Evolutionary conservation across 2,888 invertebrate species (phyloP).

Genomic region (Drosophila maculinotata): DNA sequence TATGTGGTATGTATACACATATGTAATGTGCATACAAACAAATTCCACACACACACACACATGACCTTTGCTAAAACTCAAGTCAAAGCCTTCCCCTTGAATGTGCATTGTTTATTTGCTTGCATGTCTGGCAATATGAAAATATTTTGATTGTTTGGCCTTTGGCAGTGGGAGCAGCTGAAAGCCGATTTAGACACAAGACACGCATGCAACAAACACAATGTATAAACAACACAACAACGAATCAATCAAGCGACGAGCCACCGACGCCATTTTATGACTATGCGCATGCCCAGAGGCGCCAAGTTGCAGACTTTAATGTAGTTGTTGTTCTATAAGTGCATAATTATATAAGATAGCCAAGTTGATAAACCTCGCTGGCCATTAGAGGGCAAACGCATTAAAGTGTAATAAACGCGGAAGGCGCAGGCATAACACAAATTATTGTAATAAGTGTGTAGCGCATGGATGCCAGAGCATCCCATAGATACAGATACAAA

Average conservation of each 20-base stretch:
- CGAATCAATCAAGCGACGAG: conserved; percentile 56
- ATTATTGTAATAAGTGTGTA: conserved; percentile 47
- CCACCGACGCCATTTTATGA: conserved; percentile 28
- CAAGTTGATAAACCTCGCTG: conserved; percentile 45
- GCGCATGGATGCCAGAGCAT: conserved; percentile 24
- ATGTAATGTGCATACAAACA: conserved; percentile 19
- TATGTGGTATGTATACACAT: conserved; percentile 17
- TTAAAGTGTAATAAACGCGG: conserved; percentile 62
- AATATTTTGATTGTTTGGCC: conserved; percentile 70
- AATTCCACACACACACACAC: conserved; percentile 38
- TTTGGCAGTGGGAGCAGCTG: conserved; percentile 49
- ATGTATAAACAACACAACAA: conserved; percentile 53
- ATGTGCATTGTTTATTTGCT: conserved; percentile 63
- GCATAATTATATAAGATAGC: conserved; percentile 66
- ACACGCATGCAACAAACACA: conserved; percentile 54
- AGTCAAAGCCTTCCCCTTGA: conserved; percentile 70
- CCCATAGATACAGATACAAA: conserved; percentile 50
- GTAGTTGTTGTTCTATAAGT: conserved; percentile 34
- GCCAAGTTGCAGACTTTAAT: conserved; percentile 12
- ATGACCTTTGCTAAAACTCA: conserved; percentile 54
- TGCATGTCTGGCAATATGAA: conserved; percentile 59
- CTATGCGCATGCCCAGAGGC: conserved; percentile 27
- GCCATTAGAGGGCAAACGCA: conserved; percentile 60
- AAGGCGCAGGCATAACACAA: conserved; percentile 46
- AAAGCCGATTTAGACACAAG: conserved; percentile 21